Percentiles rank a stretch among this genome's conserved stretches.
Conservation (phyloP, 1,140 invertebrate genomes). For the Eufriesea mexicana region DNA sequence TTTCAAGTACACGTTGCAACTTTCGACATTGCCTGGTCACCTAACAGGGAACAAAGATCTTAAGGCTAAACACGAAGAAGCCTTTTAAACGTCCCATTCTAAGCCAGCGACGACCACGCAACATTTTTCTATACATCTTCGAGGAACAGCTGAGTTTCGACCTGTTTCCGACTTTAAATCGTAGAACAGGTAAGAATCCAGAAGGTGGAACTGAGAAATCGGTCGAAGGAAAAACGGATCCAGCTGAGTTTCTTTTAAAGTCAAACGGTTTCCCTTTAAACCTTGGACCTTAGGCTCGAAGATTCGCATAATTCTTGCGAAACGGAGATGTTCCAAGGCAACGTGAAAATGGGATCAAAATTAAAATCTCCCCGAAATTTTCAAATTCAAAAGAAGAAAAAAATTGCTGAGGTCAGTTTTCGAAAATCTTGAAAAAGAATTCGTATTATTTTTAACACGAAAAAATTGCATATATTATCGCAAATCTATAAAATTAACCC, state of each 20-base stretch:
- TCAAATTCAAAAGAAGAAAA: background rate
- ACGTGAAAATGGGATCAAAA: background rate
- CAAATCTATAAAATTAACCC: no score
- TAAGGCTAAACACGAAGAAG: background rate
- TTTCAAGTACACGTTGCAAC: background rate
- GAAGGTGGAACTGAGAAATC: background rate
- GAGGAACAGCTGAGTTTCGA: conserved; percentile 54
- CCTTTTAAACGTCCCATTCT: conserved; percentile 44
- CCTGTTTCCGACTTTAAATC: conserved; percentile 54
- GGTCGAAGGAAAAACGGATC: conserved; percentile 19
- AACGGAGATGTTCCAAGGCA: background rate
- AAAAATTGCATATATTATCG: no score
- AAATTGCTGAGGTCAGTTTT: no score
- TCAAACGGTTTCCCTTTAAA: conserved; percentile 1
- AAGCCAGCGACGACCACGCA: conserved; percentile 23
- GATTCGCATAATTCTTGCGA: background rate
- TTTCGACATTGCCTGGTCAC: background rate
- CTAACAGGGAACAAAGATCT: background rate
- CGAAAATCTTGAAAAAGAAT: no score
- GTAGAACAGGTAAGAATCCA: conserved; percentile 53
- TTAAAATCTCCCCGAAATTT: background rate
- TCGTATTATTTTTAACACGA: no score
- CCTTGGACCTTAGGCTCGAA: background rate
- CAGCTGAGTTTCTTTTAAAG: conserved; percentile 35
- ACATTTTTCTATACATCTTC: conserved; percentile 41